Evolutionary conservation across 2,113 vertebrate species (phyloP), one percentile per base, ranked within the genome.

Genomic region (Phyllostomus discolor): DNA sequence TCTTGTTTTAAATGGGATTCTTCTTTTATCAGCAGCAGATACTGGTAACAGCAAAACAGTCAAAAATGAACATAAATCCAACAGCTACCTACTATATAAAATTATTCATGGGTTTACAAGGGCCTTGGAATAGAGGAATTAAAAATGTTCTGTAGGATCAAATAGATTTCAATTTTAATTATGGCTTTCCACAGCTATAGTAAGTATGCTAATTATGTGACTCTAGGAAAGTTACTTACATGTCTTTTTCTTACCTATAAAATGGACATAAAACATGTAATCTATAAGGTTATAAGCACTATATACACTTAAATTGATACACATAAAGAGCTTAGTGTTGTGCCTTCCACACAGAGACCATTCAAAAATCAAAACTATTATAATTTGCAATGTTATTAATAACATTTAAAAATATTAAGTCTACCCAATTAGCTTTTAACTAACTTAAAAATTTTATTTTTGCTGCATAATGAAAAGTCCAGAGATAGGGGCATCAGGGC

Each of bases 361-460:
- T 48, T 70, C 7, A 83, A 57, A 73, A 57, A 43, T 70, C 2
- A 12, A 41, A 94, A 52, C 35, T 52, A 41, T 50, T 76, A 82
- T 5, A 66, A 28, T 43, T 94, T 69, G 1, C 5, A 52, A 57
- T n/a, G 66, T 66, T 64, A 83, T 35, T 57, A 82, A 22, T 46
- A 33, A 46, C 10, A 80, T 88, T 88, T 67, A 4, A 54, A 86
- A 70, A 84, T 85, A 85, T 79, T 91, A 84, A 64, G 31, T 73
- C 20, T 90, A 33, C 16, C 4, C 10, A 2, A 83, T 50, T 95
- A 54, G 20, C 43, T 64, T 76, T 72, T 81, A 93, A 83, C 3
- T 54, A 97, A 62, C 48, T 24, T 69, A 54, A 35, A 92, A 69
- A 62, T 79, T n/a, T 79, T 57, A 64, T 78, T 95, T 88, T 90